Evolutionary conservation across 30 jellyfish, hydroid and myxozoan species (phyloP), one percentile per base, ranked within the genome.

Genomic region (Aurelia sp.): DNA sequence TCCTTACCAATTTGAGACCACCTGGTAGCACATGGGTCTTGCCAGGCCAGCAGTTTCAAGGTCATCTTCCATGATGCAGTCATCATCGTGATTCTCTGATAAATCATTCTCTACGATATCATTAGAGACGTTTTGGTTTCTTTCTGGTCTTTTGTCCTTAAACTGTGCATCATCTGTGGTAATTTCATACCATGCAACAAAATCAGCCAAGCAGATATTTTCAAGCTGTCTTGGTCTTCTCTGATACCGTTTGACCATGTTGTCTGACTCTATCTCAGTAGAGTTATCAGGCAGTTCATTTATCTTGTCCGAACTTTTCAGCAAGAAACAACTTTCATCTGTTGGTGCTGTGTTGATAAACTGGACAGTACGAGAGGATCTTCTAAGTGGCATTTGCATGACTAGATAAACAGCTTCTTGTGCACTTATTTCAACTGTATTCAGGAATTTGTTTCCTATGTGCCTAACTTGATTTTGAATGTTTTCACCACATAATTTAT

Each of bases 391-490:
- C 44, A 78, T 78, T 61, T 78, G 89, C 65, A 78, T 16, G n/a
- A 60, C 30, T 1, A 55, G 41, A 40, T 78, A 78, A 13, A 78
- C 89, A 16, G 89, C 80, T 61, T 78, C 89, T 30, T 78, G 89
- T 0, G 89, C 89, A 78, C 89, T 78, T 18, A 78, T 63, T 40
- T 78, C 89, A 13, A 63, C 80, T 27, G 89, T 84, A 61, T 78
- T 58, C n/a, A 78, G 48, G 44, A 78, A 78, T 13, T 78, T 78
- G 63, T 78, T 78, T 18, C 89, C 89, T 2, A 78, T 78, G 3
- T 58, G 80, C 59, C 89, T 58, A 9, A 78, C 83, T 44, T 50
- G 22, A 2, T 55, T 76, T n/a, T 55, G 24, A 13, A 76, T 76
- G 5, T 31, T 18, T 24, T 72, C 12, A 33, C 19, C 52, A 33